These are phyloP conservation scores for Caenorhabditis parvicauda DNA, from an alignment of 2,888 invertebrate species.

Conservation along the genomic window DNA sequence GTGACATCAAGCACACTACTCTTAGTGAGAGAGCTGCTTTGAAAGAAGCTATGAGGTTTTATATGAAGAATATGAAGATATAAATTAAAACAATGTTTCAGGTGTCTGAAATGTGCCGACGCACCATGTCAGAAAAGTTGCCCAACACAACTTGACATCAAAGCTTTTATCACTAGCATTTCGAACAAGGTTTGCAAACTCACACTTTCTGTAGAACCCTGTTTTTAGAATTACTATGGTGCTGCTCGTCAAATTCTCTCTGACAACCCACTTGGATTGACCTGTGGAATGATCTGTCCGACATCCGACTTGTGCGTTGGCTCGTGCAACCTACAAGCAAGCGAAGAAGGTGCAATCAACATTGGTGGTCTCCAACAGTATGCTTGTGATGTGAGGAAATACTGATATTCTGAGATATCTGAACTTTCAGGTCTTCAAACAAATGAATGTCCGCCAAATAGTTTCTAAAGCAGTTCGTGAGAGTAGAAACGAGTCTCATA, in stretches of 20 bases:
- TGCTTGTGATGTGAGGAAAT: conserved; percentile 80
- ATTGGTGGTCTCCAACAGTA: conserved; percentile 97
- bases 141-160: conserved; percentile 94
- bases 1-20: conserved; percentile 95
- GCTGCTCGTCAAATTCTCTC: conserved; percentile 90
- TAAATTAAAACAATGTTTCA: conserved; percentile 6
- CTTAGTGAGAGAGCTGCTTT: conserved; percentile 91
- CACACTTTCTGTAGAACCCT: not conserved
- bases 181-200: conserved; percentile 77
- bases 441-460: conserved; percentile 87
- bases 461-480: conserved; percentile 71
- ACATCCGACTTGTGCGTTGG: conserved; percentile 97
- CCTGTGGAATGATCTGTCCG: conserved; percentile 97
- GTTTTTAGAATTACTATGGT: conserved; percentile 87
- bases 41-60: conserved; percentile 64
- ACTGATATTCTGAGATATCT: not conserved
- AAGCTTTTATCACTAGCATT: conserved; percentile 92
- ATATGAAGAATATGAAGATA: conserved; percentile 2
- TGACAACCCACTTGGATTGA: conserved; percentile 91
- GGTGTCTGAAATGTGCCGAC: conserved; percentile 59
- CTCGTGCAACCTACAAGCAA: conserved; percentile 84
- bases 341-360: conserved; percentile 95
- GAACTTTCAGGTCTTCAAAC: conserved; percentile 72
- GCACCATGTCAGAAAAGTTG: conserved; percentile 81
- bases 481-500: conserved; percentile 49